phyloP scores from a whole-genome alignment of 2,113 vertebrate species.

The Gymnogyps californianus region DNA sequence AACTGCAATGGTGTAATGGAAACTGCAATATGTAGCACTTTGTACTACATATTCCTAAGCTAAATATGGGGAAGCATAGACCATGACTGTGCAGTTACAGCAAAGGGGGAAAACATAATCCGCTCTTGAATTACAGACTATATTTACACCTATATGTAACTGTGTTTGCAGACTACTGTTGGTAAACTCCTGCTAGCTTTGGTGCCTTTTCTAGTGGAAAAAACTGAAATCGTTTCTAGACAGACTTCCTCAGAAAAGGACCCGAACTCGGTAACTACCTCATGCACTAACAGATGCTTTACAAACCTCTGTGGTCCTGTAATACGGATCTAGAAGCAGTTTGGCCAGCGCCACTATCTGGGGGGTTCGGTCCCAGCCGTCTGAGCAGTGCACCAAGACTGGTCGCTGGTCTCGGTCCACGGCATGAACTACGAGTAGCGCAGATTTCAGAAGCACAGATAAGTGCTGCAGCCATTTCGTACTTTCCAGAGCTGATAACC shows the following conservation, averaged over 20 bases:
- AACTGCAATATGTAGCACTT: not conserved
- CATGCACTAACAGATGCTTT: not conserved
- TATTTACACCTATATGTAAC: not conserved
- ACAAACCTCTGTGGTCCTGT: conserved; percentile 92
- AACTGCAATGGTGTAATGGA: not conserved
- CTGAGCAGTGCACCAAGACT: conserved; percentile 94
- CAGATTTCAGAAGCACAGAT: conserved; percentile 91
- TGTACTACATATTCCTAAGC: not conserved
- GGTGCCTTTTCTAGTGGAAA: not conserved
- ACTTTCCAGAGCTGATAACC: conserved; percentile 95
- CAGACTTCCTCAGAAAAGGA: not conserved
- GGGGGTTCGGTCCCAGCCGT: conserved; percentile 97
- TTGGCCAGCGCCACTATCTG: conserved; percentile 96
- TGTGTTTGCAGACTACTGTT: not conserved
- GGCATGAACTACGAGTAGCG: conserved; percentile 88
- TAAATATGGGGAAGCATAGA: not conserved
- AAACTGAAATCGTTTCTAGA: not conserved
- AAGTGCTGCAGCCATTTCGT: conserved; percentile 98
- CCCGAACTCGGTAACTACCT: accelerated
- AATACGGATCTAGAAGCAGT: conserved; percentile 93
- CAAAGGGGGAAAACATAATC: not conserved
- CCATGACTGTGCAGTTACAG: not conserved
- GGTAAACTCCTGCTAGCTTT: not conserved
- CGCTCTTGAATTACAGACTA: not conserved
- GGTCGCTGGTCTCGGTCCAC: conserved; percentile 92